Evolutionary conservation across 30 jellyfish, hydroid and myxozoan genomes (phyloP), one percentile per base, ranked within the genome.

Genomic region (Cassiopea andromeda): DNA sequence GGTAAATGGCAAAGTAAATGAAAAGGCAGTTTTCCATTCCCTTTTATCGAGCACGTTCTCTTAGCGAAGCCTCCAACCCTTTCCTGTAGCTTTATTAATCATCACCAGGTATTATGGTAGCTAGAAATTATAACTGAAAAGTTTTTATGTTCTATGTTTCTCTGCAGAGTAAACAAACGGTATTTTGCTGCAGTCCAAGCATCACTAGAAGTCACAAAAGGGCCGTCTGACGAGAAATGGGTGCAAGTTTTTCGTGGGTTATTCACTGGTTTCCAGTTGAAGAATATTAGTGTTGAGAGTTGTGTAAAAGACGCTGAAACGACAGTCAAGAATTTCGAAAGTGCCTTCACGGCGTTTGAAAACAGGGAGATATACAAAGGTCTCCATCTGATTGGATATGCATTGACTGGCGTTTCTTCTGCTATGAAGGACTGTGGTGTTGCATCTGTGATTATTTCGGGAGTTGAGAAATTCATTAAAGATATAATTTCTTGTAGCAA

Each of bases 161-260:
- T 7, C 38, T 73, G 58, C 83, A 95, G 99, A 61, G 97, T 96
- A 3, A 90, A 96, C 92, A 91, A 92, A 49, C 85, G 97, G 46
- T 96, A 75, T 50, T 93, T 91, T 45, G 82, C 98, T 44, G 99
- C 99, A 1, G 59, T 92, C 45, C 92, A 81, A 50, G 54, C 97
- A 18, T 60, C 98, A 4, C 46, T 91, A 49, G 77, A 47, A 48
- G 97, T 96, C 60, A 83, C 93, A 27, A 70, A 84, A 17, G 97
- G 97, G 13, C 90, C 98, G 3, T 44, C 93, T 38, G 99, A 92
- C 68, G 89, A 58, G 48, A 97, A 91, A 73, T 96, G 99, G 99
- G 92, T 96, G 66, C 98, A 96, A 75, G 94, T 96, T 17, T 91
- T 87, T 94, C 92, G 99, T 70, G 99, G 99, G 2, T 49, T 96